Evolutionary conservation across 2,888 invertebrate genomes (phyloP).

Genomic region (Drosophila paranaensis): DNA sequence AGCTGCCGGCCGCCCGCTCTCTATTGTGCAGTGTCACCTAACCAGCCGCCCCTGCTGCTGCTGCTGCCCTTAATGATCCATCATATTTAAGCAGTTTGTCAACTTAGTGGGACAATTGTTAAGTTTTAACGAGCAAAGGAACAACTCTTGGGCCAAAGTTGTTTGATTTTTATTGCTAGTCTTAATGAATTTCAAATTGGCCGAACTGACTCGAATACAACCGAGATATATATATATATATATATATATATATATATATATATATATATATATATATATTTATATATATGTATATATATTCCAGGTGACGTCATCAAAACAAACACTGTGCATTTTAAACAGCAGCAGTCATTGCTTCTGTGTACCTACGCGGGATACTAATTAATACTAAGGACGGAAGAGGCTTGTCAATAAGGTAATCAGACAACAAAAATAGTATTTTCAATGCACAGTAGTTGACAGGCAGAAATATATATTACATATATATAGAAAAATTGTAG

Average conservation of each 20-base stretch:
- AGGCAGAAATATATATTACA: neutral
- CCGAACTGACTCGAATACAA: slow-evolving; percentile 15
- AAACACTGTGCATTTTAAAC: slow-evolving; percentile 23
- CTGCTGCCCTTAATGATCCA: slow-evolving; percentile 29
- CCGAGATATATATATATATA: neutral
- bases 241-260: neutral
- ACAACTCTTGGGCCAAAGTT: slow-evolving; percentile 16
- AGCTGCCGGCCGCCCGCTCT: neutral
- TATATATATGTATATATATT: neutral
- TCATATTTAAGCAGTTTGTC: slow-evolving; percentile 54
- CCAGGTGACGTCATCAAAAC: slow-evolving; percentile 10
- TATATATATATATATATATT: neutral
- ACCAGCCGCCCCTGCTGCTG: neutral
- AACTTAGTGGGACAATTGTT: slow-evolving; percentile 64
- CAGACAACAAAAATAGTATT: neutral
- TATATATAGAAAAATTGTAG: neutral
- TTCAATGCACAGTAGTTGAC: neutral
- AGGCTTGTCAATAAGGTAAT: slow-evolving; percentile 7
- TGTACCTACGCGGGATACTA: slow-evolving; percentile 11
- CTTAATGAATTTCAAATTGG: slow-evolving; percentile 65
- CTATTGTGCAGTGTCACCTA: slow-evolving; percentile 13
- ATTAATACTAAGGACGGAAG: slow-evolving; percentile 15
- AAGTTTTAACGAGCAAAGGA: slow-evolving; percentile 48
- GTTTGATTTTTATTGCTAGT: slow-evolving; percentile 40
- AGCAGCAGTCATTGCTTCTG: neutral